Base-by-base conservation (phyloP, 2,888 invertebrate species). In the Pardosa pseudoannulata region DNA sequence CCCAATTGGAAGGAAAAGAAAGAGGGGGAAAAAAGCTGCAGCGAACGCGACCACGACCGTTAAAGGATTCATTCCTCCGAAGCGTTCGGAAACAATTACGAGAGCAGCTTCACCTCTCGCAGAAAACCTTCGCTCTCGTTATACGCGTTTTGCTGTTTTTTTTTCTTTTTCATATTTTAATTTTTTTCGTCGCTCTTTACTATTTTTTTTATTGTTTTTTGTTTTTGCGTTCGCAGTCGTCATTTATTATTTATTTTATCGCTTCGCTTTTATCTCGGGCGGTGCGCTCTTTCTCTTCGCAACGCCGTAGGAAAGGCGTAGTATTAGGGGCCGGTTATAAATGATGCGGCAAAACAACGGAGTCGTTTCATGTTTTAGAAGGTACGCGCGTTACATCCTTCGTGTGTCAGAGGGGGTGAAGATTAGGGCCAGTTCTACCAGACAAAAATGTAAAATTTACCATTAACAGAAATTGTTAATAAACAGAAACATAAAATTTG, bases 221-320 rank as follows among this genome's bases (percentile, higher is more conserved):
- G 27, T 7, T 32, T 31, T 27, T n/a, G 67, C n/a, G 31, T 46
- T 50, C 32, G 46, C 39, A 68, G 67, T 73, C 78, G 78, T 73
- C 78, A 78, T 83, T 83, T 83, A 78, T 85, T 85, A 85, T 85
- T 78, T 85, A 78, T 85, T 85, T 85, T 85, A 73, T 72, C 78
- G 67, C 72, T 78, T 78, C 62, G 67, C 83, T 68, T 78, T 85
- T 78, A 85, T 85, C 83, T 85, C 64, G 81, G 50, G 71, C 72
- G 65, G 75, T 64, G 27, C 65, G 65, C 74, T 56, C 29, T 32
- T 56, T 56, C 56, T 67, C 32, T 67, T 67, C 67, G 19, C 19
- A 67, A 67, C 32, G 67, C 67, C 67, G 67, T 67, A 31, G n/a
- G 56, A 50, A 67, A 68, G 36, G 41, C 50, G 62, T 36, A n/a